Conservation (phyloP, 2,113 vertebrate species). For the Platichthys flesus region DNA sequence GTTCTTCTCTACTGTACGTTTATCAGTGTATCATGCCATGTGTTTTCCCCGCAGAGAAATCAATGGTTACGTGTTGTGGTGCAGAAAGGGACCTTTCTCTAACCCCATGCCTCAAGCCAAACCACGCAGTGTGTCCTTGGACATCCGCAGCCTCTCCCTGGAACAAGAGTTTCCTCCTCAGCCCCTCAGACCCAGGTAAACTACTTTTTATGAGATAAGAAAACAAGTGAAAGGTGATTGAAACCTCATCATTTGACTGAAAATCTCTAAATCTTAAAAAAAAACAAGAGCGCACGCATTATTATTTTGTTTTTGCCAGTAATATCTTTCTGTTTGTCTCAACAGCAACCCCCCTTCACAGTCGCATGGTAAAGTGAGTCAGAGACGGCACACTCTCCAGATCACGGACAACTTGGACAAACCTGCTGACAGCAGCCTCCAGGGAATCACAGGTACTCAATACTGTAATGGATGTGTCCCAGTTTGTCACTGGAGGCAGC, state of each 20-base stretch:
- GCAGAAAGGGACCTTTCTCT: conserved; percentile 82
- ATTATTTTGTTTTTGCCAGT: background rate
- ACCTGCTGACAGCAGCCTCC: conserved; percentile 78
- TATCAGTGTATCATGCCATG: background rate
- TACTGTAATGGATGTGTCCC: background rate
- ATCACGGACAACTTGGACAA: conserved; percentile 60
- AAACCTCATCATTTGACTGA: no score
- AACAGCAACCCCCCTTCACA: conserved; percentile 68
- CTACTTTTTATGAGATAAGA: background rate
- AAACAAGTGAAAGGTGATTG: background rate
- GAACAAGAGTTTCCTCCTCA: conserved; percentile 59
- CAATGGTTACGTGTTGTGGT: conserved; percentile 89
- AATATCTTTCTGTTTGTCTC: conserved; percentile 1
- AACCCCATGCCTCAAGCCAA: conserved; percentile 78
- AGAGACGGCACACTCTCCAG: conserved; percentile 73
- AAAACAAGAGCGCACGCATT: background rate
- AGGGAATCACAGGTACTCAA: conserved; percentile 85
- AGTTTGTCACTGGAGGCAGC: background rate
- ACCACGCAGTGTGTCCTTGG: conserved; percentile 78
- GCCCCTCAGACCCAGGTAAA: conserved; percentile 73
- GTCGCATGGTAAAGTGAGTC: conserved; percentile 60
- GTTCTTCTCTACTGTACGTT: background rate
- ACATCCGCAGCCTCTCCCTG: conserved; percentile 82
- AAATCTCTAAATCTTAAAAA: no score
- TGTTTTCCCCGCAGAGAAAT: conserved; percentile 68